A percentile compares a stretch with the other conserved stretches of the same genome.
Conservation (phyloP, 1,140 invertebrate genomes). For the Contarinia nasturtii region DNA sequence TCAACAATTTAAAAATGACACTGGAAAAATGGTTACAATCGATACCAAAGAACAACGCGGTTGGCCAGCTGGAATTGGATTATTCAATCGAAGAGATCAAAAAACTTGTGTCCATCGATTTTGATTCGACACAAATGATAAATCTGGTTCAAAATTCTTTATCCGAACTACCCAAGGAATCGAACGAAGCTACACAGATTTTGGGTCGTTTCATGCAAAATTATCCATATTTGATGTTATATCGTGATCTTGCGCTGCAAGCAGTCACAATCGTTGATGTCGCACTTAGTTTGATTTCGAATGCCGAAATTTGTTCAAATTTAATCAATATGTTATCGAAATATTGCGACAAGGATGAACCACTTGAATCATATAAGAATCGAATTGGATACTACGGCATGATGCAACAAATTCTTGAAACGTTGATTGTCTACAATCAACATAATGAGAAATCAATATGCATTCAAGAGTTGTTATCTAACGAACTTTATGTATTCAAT, state of each 20-base stretch:
- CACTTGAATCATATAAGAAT: not conserved
- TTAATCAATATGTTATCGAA: slow-evolving; percentile 15
- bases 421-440: slow-evolving; percentile 13
- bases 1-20: slow-evolving; percentile 19
- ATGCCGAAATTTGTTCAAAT: slow-evolving; percentile 18
- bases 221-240: slow-evolving; percentile 14
- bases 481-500: slow-evolving; percentile 11
- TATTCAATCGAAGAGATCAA: slow-evolving; percentile 16
- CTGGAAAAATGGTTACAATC: slow-evolving; percentile 15
- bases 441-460: slow-evolving; percentile 7
- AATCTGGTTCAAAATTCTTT: slow-evolving; percentile 23
- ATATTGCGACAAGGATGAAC: not conserved
- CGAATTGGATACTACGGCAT: slow-evolving; percentile 15
- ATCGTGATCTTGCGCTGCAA: slow-evolving; percentile 15
- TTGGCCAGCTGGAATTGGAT: slow-evolving; percentile 8
- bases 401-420: slow-evolving; percentile 16
- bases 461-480: slow-evolving; percentile 6
- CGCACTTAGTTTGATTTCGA: slow-evolving; percentile 16
- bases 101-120: slow-evolving; percentile 15
- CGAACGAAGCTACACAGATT: slow-evolving; percentile 9
- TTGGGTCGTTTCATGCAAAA: slow-evolving; percentile 12
- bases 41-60: slow-evolving; percentile 7
- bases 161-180: slow-evolving; percentile 14
- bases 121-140: slow-evolving; percentile 16
- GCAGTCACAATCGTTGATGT: slow-evolving; percentile 16